Conservation (phyloP, 2,797 vertebrate genomes). For the Melanotaenia maccullochi region DNA sequence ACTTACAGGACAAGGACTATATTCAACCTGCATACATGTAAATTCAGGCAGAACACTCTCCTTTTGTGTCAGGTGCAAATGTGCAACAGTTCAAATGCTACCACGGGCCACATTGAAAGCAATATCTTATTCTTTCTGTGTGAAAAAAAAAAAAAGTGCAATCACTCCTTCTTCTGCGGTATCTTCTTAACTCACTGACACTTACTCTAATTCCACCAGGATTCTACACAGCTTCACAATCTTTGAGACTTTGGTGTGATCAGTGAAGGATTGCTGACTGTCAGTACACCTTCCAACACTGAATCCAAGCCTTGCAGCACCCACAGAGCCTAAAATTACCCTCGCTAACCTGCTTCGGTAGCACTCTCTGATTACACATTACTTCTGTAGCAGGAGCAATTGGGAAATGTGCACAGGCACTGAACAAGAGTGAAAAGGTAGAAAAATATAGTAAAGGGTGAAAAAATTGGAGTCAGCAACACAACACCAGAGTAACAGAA, state of each 20-base stretch:
- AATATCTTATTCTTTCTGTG: conserved; percentile 65
- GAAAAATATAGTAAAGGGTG: conserved; percentile 36
- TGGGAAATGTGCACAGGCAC: conserved; percentile 43
- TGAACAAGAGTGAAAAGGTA: conserved; percentile 35
- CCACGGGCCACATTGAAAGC: conserved; percentile 55
- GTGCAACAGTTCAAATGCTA: conserved; percentile 56
- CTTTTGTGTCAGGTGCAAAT: conserved; percentile 77
- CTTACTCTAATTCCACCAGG: conserved; percentile 63
- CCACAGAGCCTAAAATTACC: conserved; percentile 78
- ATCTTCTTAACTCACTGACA: conserved; percentile 71
- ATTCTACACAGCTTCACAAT: conserved; percentile 77
- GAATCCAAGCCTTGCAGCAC: conserved; percentile 61
- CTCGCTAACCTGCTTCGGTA: conserved; percentile 68
- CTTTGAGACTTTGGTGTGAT: conserved; percentile 74
- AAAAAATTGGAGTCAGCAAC: conserved; percentile 72
- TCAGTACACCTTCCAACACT: conserved; percentile 77
- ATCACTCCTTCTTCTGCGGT: conserved; percentile 54
- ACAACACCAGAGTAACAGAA: conserved; percentile 57
- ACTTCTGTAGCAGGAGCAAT: conserved; percentile 38
- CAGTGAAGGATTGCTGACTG: conserved; percentile 76
- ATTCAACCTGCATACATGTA: conserved; percentile 18
- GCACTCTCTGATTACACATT: conserved; percentile 57
- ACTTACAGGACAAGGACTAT: neutral
- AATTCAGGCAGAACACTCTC: conserved; percentile 61
- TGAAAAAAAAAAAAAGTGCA: conserved; percentile 65